These are phyloP conservation scores for Aptenodytes forsteri DNA, from an alignment of 2,113 vertebrate genomes.

Conservation along the genomic window DNA sequence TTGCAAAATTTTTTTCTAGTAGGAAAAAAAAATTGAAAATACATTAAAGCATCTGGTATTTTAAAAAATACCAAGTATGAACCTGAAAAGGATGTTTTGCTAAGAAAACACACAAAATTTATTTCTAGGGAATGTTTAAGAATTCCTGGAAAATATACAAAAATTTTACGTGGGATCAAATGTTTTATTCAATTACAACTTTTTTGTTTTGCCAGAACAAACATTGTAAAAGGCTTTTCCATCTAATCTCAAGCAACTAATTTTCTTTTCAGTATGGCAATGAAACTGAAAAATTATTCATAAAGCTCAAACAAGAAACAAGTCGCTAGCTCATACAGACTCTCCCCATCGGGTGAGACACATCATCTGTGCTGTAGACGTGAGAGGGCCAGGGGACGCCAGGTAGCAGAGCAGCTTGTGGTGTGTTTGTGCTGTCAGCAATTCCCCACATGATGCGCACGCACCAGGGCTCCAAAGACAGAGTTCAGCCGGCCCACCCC, in stretches of 20 bases:
- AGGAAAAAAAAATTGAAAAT: neutral
- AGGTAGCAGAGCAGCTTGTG: neutral
- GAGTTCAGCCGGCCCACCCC: neutral
- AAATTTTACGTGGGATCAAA: neutral
- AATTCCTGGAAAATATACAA: neutral
- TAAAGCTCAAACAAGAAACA: neutral
- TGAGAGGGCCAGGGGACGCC: neutral
- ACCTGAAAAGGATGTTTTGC: neutral
- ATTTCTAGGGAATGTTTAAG: neutral
- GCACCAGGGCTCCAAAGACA: neutral
- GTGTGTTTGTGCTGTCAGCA: neutral
- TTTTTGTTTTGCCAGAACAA: neutral
- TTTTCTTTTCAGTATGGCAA: neutral
- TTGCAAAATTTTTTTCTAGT: neutral
- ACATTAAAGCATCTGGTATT: neutral
- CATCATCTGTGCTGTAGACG: neutral
- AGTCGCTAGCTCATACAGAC: neutral
- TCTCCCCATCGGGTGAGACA: neutral
- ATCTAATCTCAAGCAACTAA: neutral
- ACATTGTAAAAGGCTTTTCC: neutral
- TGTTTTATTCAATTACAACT: neutral
- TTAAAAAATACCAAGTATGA: neutral
- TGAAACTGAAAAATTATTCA: neutral
- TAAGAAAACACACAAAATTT: neutral
- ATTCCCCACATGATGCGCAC: neutral